phyloP scores from a whole-genome alignment of 2,888 invertebrate genomes.

The Parnassius apollo region DNA sequence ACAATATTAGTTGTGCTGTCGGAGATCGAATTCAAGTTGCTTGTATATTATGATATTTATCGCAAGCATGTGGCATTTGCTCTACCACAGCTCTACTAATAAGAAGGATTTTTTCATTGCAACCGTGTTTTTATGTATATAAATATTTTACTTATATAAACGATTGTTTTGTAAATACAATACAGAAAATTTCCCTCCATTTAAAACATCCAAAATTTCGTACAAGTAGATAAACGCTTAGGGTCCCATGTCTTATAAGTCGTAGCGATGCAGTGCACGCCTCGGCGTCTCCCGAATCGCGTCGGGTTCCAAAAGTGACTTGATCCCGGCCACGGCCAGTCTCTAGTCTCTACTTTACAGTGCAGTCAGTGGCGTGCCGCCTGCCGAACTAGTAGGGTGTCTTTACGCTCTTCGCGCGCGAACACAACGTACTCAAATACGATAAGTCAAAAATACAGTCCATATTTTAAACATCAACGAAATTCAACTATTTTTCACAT shows the following conservation, averaged over 20 bases:
- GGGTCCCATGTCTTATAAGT: slow-evolving; percentile 29
- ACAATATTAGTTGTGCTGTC: no score
- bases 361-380: slow-evolving; percentile 61
- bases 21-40: no score
- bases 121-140: no score
- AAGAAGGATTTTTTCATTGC: no score
- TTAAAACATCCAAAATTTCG: not conserved
- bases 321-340: slow-evolving; percentile 30
- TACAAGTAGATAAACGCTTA: slow-evolving; percentile 12
- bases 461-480: slow-evolving; percentile 9
- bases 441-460: slow-evolving; percentile 40
- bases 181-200: slow-evolving; percentile 1
- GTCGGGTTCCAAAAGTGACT: slow-evolving; percentile 21
- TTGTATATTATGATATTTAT: no score
- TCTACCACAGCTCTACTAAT: no score
- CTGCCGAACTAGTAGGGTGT: slow-evolving; percentile 53
- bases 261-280: slow-evolving; percentile 44
- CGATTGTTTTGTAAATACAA: not conserved
- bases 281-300: slow-evolving; percentile 38
- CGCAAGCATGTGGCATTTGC: no score
- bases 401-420: slow-evolving; percentile 38
- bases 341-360: slow-evolving; percentile 6
- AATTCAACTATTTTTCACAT: not conserved
- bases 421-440: slow-evolving; percentile 60
- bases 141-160: not conserved